phyloP scores from a whole-genome alignment of 2,797 vertebrate species.

The Spinus olivaceus region DNA sequence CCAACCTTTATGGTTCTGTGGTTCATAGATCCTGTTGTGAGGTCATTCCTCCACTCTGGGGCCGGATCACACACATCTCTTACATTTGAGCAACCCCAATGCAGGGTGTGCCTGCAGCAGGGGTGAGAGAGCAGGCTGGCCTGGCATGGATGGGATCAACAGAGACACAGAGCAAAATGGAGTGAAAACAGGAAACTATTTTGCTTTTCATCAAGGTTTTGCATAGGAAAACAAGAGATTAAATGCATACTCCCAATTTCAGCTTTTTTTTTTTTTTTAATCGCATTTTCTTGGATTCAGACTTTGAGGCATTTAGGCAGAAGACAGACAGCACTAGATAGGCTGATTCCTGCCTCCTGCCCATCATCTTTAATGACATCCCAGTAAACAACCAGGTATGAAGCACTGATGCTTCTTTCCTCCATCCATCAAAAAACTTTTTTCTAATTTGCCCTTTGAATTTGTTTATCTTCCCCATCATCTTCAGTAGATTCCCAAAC shows the following conservation, averaged over 20 bases:
- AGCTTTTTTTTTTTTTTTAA: not conserved
- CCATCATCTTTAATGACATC: not conserved
- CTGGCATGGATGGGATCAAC: not conserved
- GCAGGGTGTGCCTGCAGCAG: not conserved
- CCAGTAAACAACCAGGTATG: not conserved
- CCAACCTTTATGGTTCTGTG: not conserved
- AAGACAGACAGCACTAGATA: not conserved
- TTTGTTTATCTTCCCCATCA: not conserved
- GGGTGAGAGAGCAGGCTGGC: not conserved
- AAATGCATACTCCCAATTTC: not conserved
- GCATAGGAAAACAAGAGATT: not conserved
- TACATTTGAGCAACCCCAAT: rapidly evolving
- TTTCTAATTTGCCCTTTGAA: not conserved
- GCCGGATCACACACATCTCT: rapidly evolving
- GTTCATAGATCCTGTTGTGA: not conserved
- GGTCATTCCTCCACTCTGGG: rapidly evolving
- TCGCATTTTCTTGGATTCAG: not conserved
- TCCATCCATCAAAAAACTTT: not conserved
- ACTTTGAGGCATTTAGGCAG: not conserved
- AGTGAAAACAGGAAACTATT: not conserved
- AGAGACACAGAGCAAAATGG: not conserved
- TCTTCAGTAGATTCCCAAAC: not conserved
- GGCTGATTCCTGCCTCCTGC: not conserved
- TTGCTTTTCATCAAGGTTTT: not conserved
- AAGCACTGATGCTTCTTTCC: not conserved